Base-by-base conservation (phyloP, 2,888 invertebrate species). In the Harpalus rubripes region DNA sequence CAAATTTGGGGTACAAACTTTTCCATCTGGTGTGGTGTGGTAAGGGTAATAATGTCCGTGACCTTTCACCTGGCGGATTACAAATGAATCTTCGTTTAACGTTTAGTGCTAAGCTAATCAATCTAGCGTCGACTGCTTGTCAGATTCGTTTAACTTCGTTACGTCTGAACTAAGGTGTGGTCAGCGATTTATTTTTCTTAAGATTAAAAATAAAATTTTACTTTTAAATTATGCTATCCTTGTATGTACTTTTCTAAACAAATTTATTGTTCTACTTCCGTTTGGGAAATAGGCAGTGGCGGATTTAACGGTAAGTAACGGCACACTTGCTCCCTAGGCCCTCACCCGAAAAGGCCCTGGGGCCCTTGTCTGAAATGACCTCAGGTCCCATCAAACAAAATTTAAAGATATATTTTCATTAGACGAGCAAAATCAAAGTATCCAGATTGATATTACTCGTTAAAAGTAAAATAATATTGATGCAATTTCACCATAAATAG, bases 21-120 rank as follows among this genome's bases (percentile, higher is more conserved):
- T 32, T 32, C 32, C 32, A 32, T 32, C 32, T 32, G 32, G 32
- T 32, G 32, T 6, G 32, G 32, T 32, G 32, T 32, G 32, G 22
- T 26, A 63, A 63, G 26, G 63, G 26, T 32, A 32, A 32, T 32
- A 32, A 22, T 68, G 68, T 32, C 72, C 72, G 41, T 74, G 72
- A 74, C 72, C 72, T 74, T 74, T 74, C 72, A 74, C 15, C 68
- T 26, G 41, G 72, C 18, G 32, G 76, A 78, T 82, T 82, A 68
- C 68, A 82, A 82, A 82, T 81, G 81, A 82, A 56, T 68, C 68
- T 82, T 82, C 65, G 78, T 81, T 81, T 58, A 72, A 26, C 58
- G 65, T 72, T 52, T 39, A 82, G 56, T 82, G 68, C 63, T 65
- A 18, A 7, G 32, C 58, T 82, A 65, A 82, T 82, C 82, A 82